Base-by-base conservation (phyloP, 2,888 invertebrate genomes). In the Tipula helvola region DNA sequence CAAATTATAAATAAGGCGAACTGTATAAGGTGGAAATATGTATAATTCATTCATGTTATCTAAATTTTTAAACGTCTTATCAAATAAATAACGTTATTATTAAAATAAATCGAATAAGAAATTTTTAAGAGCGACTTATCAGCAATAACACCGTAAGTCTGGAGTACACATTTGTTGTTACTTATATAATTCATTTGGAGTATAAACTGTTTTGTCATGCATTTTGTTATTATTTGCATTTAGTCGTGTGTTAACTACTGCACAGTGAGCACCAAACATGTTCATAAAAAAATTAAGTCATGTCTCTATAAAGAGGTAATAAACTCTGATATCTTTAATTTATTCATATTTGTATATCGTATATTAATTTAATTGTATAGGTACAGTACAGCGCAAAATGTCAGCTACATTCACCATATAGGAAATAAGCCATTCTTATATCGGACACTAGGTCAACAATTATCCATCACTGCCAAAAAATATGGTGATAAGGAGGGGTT, bases 401-500 rank as follows among this genome's bases (percentile, higher is more conserved):
- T 85, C 3, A 94, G 94, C 87, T 93, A 95, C 89, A 88, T 92
- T 10, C 93, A 93, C 88, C 90, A 93, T 86, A 89, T 92, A 0
- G 93, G 93, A 5, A 89, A 90, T 16, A 89, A 91, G 12, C 93
- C 94, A 0, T 88, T 95, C 3, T 89, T 90, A 8, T 91, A 93
- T 39, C 89, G 92, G 41, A 95, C 94, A 2, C 88, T 95, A 1
- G 95, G 95, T 0, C 91, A 93, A 87, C 89, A 94, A 41, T 88
- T 95, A 41, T 93, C 93, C 87, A 88, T 91, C 10, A 91, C 93
- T 0, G 94, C 91, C 0, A 89, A 92, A 18, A 91, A 91, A 86
- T 94, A 93, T 91, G 93, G 93, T 0, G 92, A 93, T 87, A 91
- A 92, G n/a, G 92, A 93, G 44, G 94, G 93, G 1, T 89, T 95